These are phyloP conservation scores for Sipha flava DNA, from an alignment of 1,140 invertebrate species.

Conservation along the genomic window DNA sequence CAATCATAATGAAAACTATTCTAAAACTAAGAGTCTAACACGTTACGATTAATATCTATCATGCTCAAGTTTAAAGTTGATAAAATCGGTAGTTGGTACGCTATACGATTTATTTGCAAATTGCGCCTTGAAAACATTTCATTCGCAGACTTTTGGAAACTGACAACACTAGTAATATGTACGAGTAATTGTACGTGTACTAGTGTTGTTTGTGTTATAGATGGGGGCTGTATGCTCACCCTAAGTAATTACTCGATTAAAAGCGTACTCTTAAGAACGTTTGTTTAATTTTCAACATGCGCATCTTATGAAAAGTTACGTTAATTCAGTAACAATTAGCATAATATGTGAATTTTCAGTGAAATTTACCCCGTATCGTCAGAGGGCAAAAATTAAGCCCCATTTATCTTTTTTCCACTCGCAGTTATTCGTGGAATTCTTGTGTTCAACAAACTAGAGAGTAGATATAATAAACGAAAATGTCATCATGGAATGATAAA, in stretches of 20 bases:
- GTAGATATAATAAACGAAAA: too few species aligned
- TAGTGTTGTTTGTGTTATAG: background rate
- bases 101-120: background rate
- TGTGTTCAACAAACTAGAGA: background rate
- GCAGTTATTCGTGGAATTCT: background rate
- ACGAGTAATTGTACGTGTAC: too few species aligned
- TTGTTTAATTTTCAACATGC: conserved; percentile 7
- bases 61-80: too few species aligned
- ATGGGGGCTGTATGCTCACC: background rate
- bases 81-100: too few species aligned
- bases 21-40: too few species aligned
- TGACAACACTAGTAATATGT: background rate
- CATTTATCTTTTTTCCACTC: background rate
- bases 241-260: conserved; percentile 11
- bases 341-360: background rate
- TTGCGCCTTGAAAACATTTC: background rate
- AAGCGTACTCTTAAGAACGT: background rate
- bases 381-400: background rate
- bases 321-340: conserved; percentile 11
- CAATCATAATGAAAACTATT: too few species aligned
- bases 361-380: background rate
- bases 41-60: too few species aligned
- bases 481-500: background rate
- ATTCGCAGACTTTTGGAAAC: background rate
- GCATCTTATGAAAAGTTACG: background rate